Evolutionary conservation across 2,113 vertebrate species (phyloP), one percentile per base, ranked within the genome.

Genomic region (Ceratotherium simum): DNA sequence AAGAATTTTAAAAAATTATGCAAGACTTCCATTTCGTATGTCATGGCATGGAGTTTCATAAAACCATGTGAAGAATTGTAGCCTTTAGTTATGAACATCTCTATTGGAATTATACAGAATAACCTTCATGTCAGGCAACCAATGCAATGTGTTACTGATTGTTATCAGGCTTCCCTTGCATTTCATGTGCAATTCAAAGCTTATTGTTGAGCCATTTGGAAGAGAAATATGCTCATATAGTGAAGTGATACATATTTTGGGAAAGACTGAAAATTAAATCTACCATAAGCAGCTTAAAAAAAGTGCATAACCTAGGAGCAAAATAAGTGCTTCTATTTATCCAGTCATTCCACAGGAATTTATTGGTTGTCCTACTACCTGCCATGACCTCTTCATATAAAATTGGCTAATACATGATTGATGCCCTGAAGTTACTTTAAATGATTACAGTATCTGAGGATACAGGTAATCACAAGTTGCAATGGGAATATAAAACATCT

Each of bases 231-330:
- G 1, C 12, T 95, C 31, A 72, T 42, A 54, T 54, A 87, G 46
- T 73, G 20, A 93, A 96, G 10, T 76, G 58, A n/a, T 46, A 83
- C 7, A 67, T 73, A 33, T 27, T 48, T 2, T 42, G 0, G 4
- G 20, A 84, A 96, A 92, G 8, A 81, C 39, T 42, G 23, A 70
- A 89, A 97, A 51, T 60, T 76, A 97, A 89, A 87, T 62, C 18
- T 83, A 76, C 7, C 13, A 64, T 23, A 93, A 81, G 8, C 16
- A 90, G 7, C 54, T 92, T 82, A 72, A 67, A 64, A 79, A 80
- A 73, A 42, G 5, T 72, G 2, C 21, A 8, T 31, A 81, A 12
- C 51, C 27, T 54, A 78, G 17, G 6, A 83, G 25, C 33, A 82
- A 91, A 91, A 51, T 39, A 58, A 90, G 7, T 89, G 18, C 3